Percentiles rank a stretch among this genome's conserved stretches.
Conservation (phyloP, 2,797 vertebrate genomes). For the Eulemur albifrons region DNA sequence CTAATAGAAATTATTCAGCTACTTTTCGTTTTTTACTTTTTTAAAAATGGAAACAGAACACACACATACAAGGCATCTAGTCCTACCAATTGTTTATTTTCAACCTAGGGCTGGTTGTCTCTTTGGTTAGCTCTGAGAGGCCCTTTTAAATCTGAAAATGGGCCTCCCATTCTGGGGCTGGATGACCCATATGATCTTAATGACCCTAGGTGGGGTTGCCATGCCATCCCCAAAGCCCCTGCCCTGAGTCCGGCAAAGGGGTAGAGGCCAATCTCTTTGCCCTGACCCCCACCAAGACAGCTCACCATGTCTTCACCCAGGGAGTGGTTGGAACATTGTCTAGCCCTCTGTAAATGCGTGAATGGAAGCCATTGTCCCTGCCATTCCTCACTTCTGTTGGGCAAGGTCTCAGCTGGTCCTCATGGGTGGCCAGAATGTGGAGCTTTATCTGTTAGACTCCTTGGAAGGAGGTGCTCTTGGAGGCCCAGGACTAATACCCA, state of each 20-base stretch:
- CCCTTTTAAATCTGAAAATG: background rate
- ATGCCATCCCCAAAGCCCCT: background rate
- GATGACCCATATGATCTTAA: background rate
- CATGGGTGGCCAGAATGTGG: background rate
- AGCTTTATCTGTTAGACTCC: background rate
- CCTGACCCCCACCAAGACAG: background rate
- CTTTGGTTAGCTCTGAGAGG: background rate
- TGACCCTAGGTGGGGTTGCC: background rate
- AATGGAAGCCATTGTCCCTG: background rate
- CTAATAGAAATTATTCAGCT: conserved; percentile 58
- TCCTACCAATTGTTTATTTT: background rate
- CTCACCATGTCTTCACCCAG: background rate
- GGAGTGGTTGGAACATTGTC: background rate
- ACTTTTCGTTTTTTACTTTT: background rate
- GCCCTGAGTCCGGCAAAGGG: background rate
- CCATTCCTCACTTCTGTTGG: background rate
- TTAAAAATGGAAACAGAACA: background rate
- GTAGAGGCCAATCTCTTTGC: background rate
- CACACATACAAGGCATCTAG: background rate
- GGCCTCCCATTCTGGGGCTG: background rate
- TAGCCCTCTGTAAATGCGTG: background rate
- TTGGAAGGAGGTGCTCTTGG: background rate
- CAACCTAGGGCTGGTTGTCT: background rate
- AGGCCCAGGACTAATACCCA: background rate
- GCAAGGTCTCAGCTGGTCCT: background rate